Conservation (phyloP, 2,797 vertebrate species). For the Loriculus beryllinus region DNA sequence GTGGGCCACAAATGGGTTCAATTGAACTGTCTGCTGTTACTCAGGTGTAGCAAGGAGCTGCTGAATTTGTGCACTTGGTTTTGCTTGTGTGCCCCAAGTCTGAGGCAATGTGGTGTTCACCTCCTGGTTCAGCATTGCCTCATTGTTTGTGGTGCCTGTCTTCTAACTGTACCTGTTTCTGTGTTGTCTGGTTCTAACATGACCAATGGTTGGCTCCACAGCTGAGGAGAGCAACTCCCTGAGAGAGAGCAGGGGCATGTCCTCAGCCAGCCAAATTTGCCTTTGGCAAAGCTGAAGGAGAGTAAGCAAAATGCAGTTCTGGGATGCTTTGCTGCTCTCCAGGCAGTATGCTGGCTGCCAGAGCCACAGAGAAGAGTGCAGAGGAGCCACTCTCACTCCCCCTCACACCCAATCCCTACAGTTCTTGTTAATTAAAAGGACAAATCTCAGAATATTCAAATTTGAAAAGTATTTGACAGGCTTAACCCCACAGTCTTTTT, state of each 20-base stretch:
- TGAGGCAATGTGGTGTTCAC: rapidly evolving
- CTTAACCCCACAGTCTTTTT: neutral
- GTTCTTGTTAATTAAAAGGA: neutral
- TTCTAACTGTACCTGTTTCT: neutral
- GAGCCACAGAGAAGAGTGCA: neutral
- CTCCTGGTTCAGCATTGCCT: neutral
- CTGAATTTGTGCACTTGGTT: neutral
- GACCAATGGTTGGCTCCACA: neutral
- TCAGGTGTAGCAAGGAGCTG: neutral
- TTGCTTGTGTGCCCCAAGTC: neutral
- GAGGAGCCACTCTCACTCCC: neutral
- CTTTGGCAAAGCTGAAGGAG: neutral
- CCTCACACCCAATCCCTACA: rapidly evolving
- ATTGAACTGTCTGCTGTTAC: neutral
- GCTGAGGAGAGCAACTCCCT: neutral
- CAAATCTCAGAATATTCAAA: neutral
- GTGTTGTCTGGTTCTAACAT: neutral
- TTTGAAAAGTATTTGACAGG: neutral
- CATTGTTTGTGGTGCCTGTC: neutral
- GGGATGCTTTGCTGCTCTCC: neutral
- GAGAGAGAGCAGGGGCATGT: neutral
- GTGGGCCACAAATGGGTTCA: neutral
- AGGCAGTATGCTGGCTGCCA: neutral
- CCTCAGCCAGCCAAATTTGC: neutral
- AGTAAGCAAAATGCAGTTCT: neutral